These are phyloP conservation scores for Ethmia dodecea DNA, from an alignment of 2,888 invertebrate genomes.

Conservation along the genomic window DNA sequence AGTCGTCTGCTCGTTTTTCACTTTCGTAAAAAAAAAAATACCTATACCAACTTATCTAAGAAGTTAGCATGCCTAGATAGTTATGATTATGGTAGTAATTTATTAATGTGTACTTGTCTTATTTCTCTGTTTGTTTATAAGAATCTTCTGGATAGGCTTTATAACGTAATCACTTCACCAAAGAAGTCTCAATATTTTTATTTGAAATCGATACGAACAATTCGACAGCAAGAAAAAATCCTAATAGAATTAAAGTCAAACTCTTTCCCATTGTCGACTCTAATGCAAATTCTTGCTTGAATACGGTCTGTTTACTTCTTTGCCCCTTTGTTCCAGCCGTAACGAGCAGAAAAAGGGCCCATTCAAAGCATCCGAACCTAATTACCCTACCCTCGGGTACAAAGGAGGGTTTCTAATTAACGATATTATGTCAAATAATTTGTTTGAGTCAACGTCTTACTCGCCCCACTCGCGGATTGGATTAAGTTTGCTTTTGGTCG, in stretches of 20 bases:
- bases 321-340: constrained; percentile 70
- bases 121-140: too few relatives aligned
- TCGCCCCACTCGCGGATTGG: constrained; percentile 59
- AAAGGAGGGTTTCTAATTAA: constrained; percentile 75
- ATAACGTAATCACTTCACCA: too few relatives aligned
- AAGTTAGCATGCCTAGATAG: too few relatives aligned
- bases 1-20: too few relatives aligned
- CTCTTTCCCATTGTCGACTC: constrained; percentile 53
- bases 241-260: constrained; percentile 43
- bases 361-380: constrained; percentile 75
- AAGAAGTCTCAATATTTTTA: too few relatives aligned
- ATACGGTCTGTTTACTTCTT: constrained; percentile 71
- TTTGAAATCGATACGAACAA: too few relatives aligned
- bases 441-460: constrained; percentile 71
- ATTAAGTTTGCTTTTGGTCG: constrained; percentile 61
- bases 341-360: constrained; percentile 76
- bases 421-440: constrained; percentile 78
- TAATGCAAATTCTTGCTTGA: constrained; percentile 64
- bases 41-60: too few relatives aligned
- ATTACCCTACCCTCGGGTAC: constrained; percentile 66
- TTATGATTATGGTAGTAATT: too few relatives aligned
- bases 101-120: too few relatives aligned
- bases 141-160: too few relatives aligned
- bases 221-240: constrained; percentile 23
- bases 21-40: too few relatives aligned